Conservation (phyloP, 2,797 vertebrate species). For the Gadopsis marmoratus region DNA sequence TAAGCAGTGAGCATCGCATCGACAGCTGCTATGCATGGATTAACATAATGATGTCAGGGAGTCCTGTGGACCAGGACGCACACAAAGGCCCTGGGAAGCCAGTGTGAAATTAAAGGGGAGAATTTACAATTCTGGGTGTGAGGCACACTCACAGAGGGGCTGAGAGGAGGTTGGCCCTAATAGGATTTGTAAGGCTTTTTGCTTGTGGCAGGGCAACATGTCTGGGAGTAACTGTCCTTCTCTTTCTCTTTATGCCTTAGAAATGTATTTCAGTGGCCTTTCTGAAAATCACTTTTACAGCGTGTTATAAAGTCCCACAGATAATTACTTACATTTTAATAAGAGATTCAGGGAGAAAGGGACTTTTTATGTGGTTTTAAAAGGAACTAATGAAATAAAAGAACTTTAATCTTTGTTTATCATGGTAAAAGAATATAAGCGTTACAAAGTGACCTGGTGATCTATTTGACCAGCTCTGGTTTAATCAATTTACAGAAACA, state of each 20-base stretch:
- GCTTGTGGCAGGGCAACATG: conserved; percentile 43
- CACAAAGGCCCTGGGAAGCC: conserved; percentile 79
- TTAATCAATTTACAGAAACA: conserved; percentile 49
- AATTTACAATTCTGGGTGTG: conserved; percentile 77
- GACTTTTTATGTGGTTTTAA: not conserved
- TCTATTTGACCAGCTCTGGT: conserved; percentile 22
- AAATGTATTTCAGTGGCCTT: not conserved
- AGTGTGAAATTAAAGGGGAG: conserved; percentile 82
- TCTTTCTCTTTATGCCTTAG: conserved; percentile 4
- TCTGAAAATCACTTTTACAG: conserved; percentile 8
- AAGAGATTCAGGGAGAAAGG: not conserved
- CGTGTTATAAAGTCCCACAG: not conserved
- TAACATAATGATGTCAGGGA: conserved; percentile 83
- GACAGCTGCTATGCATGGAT: conserved; percentile 78
- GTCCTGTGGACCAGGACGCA: conserved; percentile 77
- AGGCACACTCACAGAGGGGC: conserved; percentile 51
- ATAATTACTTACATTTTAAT: not conserved
- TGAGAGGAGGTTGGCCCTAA: conserved; percentile 61
- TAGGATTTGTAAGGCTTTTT: conserved; percentile 74
- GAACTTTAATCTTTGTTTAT: not conserved
- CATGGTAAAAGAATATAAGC: not conserved
- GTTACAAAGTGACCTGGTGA: not conserved
- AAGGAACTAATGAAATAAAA: not conserved
- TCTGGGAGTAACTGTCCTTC: conserved; percentile 43
- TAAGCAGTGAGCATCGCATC: conserved; percentile 65